phyloP scores from a whole-genome alignment of 2,888 invertebrate genomes.

The Hypolimnas misippus region DNA sequence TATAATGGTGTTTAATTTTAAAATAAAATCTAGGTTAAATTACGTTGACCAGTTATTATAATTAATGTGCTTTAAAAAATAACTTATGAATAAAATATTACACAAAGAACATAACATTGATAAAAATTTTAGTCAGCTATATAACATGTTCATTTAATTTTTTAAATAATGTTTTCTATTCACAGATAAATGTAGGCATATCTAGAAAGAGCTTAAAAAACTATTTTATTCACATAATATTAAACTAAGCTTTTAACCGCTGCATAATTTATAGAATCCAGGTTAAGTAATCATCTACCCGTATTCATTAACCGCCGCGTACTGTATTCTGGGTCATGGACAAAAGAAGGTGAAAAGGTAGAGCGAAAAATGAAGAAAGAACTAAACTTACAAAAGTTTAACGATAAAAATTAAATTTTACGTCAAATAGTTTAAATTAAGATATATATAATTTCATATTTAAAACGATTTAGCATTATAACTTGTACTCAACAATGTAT shows the following conservation, averaged over 20 bases:
- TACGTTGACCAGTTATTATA: too few species aligned
- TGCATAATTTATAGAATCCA: constrained; percentile 27
- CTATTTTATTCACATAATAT: constrained; percentile 5
- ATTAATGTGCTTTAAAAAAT: too few species aligned
- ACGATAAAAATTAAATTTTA: neutral
- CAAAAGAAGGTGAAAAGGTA: constrained; percentile 36
- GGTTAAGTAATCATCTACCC: constrained; percentile 23
- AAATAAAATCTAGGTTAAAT: too few species aligned
- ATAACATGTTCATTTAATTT: too few species aligned
- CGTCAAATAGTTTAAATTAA: neutral
- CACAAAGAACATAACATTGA: too few species aligned
- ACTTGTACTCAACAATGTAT: neutral
- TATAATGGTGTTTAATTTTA: too few species aligned
- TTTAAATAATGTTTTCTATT: too few species aligned
- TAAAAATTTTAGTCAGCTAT: too few species aligned
- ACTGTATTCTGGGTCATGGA: constrained; percentile 39
- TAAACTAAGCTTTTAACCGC: constrained; percentile 13
- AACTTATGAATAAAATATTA: too few species aligned
- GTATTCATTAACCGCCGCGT: constrained; percentile 28
- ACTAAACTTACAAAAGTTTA: neutral
- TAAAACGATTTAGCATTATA: too few species aligned
- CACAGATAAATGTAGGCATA: neutral
- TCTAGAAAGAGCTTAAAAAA: neutral
- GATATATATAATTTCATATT: too few species aligned
- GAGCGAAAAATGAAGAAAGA: constrained; percentile 18